These are phyloP conservation scores for Ferrisia virgata DNA, from an alignment of 2,888 invertebrate species.

Conservation along the genomic window DNA sequence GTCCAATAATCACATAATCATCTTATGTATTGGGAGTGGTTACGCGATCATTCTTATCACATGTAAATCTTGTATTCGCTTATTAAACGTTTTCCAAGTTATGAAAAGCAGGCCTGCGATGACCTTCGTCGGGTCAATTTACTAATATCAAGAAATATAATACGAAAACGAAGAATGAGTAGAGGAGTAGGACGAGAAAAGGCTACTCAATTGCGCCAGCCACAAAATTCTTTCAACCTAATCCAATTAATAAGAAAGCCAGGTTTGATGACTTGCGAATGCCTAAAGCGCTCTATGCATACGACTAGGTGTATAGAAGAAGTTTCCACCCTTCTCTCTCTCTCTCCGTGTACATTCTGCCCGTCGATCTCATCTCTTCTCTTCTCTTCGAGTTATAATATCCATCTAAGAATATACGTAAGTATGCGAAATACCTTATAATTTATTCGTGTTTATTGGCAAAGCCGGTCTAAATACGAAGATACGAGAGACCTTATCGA, in stretches of 20 bases:
- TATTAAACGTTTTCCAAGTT: not conserved
- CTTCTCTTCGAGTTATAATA: no score
- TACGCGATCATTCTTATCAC: constrained; percentile 13
- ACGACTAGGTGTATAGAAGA: no score
- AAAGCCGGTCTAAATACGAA: not conserved
- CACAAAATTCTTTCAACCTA: constrained; percentile 16
- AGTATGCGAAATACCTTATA: not conserved
- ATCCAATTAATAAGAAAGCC: constrained; percentile 25
- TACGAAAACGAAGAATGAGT: no score
- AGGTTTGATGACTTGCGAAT: constrained; percentile 24
- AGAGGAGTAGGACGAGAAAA: no score
- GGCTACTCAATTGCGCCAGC: not conserved
- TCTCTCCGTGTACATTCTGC: not conserved
- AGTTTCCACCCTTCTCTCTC: not conserved
- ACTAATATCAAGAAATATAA: not conserved
- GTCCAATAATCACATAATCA: not conserved
- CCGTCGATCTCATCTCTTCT: not conserved
- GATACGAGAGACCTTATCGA: constrained; percentile 7
- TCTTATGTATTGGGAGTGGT: constrained; percentile 1
- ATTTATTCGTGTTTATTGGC: constrained; percentile 23
- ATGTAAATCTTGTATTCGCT: not conserved
- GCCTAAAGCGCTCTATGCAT: not conserved
- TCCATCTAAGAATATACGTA: no score
- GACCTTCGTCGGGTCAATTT: constrained; percentile 24
- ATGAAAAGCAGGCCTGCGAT: not conserved